Evolutionary conservation across 2,113 vertebrate species (phyloP).

Genomic region (Chinchilla lanigera): DNA sequence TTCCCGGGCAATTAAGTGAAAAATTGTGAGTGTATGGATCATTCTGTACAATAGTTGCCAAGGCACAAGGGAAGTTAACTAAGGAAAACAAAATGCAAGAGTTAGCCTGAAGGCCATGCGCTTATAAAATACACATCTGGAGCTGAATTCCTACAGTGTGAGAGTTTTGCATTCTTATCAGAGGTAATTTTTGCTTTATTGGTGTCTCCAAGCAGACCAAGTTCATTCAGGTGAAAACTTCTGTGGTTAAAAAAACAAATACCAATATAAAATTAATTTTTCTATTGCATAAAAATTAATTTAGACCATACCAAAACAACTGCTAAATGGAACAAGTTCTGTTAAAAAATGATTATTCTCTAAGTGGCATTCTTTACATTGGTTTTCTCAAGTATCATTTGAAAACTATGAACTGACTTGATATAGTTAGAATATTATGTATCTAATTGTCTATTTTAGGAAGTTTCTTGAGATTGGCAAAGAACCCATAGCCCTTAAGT

Average conservation of each 20-base stretch:
- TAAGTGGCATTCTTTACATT: background rate
- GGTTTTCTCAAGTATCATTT: conserved; percentile 11
- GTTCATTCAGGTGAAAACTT: conserved; percentile 14
- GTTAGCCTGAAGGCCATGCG: conserved; percentile 31
- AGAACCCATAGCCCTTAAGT: background rate
- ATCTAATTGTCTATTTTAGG: background rate
- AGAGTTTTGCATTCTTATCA: conserved; percentile 53
- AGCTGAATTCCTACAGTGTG: conserved; percentile 23
- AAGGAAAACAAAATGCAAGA: conserved; percentile 12
- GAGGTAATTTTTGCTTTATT: conserved; percentile 47
- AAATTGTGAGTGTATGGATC: conserved; percentile 75
- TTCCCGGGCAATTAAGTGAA: conserved; percentile 88
- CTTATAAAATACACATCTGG: conserved; percentile 48
- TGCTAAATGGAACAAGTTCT: background rate
- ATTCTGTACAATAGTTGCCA: conserved; percentile 62
- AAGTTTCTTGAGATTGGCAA: background rate
- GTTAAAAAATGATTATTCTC: background rate
- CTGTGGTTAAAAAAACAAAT: conserved; percentile 36
- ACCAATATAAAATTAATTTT: conserved; percentile 58
- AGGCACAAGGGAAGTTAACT: conserved; percentile 71
- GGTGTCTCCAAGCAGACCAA: conserved; percentile 52
- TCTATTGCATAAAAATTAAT: conserved; percentile 53
- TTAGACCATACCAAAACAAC: conserved; percentile 17
- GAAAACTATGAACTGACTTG: conserved; percentile 2
- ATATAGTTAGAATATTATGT: background rate